A percentile compares a stretch with the other conserved stretches of the same genome.
Conservation (phyloP, 2,113 vertebrate species). For the Myrmecophaga tridactyla region DNA sequence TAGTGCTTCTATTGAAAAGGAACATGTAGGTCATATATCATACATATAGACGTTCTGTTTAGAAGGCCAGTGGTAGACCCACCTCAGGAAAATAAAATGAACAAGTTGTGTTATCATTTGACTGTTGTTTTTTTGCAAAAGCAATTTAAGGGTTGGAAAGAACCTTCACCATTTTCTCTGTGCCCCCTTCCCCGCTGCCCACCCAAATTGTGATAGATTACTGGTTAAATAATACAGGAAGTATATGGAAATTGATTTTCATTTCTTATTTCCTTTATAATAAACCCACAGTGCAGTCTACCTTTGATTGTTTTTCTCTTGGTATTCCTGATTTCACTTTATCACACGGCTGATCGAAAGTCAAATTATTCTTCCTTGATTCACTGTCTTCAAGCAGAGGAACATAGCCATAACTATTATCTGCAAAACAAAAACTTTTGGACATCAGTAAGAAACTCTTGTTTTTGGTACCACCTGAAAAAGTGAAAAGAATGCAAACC, state of each 20-base stretch:
- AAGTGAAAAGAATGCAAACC: constrained; percentile 43
- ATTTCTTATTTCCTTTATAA: constrained; percentile 41
- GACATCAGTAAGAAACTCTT: constrained; percentile 25
- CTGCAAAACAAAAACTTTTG: constrained; percentile 78
- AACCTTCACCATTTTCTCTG: background rate
- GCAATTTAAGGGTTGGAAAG: constrained; percentile 4
- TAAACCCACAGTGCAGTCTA: constrained; percentile 53
- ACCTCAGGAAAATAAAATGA: constrained; percentile 37
- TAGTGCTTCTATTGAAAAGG: constrained; percentile 23
- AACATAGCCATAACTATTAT: constrained; percentile 68
- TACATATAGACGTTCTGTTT: constrained; percentile 16
- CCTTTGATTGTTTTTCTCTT: constrained; percentile 84
- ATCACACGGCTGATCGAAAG: constrained; percentile 81
- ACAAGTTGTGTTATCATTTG: background rate
- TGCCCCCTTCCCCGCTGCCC: background rate
- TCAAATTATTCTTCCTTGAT: constrained; percentile 76
- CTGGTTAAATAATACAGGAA: constrained; percentile 21
- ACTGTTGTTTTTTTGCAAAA: too few relatives aligned
- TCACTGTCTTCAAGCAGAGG: constrained; percentile 81
- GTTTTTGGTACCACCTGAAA: constrained; percentile 20
- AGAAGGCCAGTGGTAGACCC: constrained; percentile 36
- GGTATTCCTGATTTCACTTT: constrained; percentile 79
- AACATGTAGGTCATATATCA: constrained; percentile 13
- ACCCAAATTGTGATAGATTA: background rate
- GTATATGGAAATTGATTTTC: constrained; percentile 31